Percentiles rank a stretch among this genome's conserved stretches.
These are phyloP conservation scores for Campoplex capitator DNA, from an alignment of 2,888 invertebrate species.

Conservation along the genomic window DNA sequence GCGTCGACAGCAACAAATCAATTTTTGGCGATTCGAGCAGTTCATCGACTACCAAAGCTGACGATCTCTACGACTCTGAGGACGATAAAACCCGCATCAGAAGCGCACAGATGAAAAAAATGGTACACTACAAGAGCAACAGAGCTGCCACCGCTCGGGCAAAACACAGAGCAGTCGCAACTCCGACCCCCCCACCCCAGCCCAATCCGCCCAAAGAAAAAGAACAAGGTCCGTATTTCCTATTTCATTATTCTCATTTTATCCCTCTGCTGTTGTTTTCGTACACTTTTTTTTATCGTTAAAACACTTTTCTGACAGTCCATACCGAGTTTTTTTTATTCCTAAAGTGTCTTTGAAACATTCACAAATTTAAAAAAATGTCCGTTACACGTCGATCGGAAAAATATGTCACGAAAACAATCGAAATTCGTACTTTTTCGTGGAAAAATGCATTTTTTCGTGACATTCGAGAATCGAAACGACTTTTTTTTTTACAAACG, in stretches of 20 bases:
- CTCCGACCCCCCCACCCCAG: constrained; percentile 85
- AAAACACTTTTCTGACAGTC: too few species aligned
- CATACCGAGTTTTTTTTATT: too few species aligned
- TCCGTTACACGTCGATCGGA: too few species aligned
- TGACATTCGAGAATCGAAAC: too few species aligned
- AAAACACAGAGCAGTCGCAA: constrained; percentile 86
- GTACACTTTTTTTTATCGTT: too few species aligned
- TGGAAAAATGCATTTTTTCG: too few species aligned
- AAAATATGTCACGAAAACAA: too few species aligned
- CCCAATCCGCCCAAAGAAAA: constrained; percentile 88
- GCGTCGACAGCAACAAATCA: constrained; percentile 81
- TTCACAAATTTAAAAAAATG: too few species aligned
- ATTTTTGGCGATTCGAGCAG: constrained; percentile 78
- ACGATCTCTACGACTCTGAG: constrained; percentile 72
- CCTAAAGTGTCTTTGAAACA: too few species aligned
- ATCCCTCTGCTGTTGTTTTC: background rate
- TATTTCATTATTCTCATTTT: too few species aligned
- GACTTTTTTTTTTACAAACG: too few species aligned
- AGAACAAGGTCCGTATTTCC: constrained; percentile 87
- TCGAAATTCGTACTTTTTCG: too few species aligned
- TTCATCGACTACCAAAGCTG: constrained; percentile 74
- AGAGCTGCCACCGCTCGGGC: constrained; percentile 89
- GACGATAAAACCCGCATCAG: constrained; percentile 77
- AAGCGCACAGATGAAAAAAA: constrained; percentile 83
- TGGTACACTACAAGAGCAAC: constrained; percentile 85